phyloP scores from a whole-genome alignment of 2,797 vertebrate genomes.

The Heteromormyrus szaboi region DNA sequence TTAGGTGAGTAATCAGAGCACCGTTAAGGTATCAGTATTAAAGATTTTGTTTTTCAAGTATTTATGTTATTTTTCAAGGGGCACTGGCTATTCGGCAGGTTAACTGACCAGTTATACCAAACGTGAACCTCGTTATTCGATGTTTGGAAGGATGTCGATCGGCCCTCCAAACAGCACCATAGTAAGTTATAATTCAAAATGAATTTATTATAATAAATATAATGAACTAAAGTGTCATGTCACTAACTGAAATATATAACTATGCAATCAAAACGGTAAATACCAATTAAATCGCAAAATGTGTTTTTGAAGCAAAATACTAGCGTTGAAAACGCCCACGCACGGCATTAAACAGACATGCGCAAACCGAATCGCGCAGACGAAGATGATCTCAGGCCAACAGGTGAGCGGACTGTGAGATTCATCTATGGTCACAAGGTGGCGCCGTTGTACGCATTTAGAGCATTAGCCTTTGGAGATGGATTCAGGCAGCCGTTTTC shows the following conservation, averaged over 20 bases:
- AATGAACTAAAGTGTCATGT: not conserved
- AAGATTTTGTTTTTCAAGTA: not conserved
- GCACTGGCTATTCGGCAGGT: not conserved
- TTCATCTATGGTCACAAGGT: not conserved
- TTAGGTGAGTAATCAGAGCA: not conserved
- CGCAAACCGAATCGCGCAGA: not conserved
- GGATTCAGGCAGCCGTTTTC: not conserved
- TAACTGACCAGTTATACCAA: not conserved
- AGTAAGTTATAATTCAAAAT: not conserved
- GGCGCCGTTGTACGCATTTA: constrained; percentile 5
- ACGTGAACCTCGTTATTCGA: not conserved
- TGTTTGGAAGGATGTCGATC: not conserved
- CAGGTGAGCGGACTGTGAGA: not conserved
- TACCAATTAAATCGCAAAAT: not conserved
- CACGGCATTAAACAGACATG: not conserved
- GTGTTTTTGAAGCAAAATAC: not conserved
- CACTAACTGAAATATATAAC: not conserved
- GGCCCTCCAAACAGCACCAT: not conserved
- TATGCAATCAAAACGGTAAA: not conserved
- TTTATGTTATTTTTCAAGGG: not conserved
- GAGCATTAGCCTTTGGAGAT: not conserved
- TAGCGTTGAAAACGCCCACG: not conserved
- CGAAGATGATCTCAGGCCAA: not conserved
- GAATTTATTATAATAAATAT: not conserved
- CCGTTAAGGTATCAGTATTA: not conserved